Evolutionary conservation across 2,113 vertebrate species (phyloP).

Genomic region (Miniopterus natalensis): DNA sequence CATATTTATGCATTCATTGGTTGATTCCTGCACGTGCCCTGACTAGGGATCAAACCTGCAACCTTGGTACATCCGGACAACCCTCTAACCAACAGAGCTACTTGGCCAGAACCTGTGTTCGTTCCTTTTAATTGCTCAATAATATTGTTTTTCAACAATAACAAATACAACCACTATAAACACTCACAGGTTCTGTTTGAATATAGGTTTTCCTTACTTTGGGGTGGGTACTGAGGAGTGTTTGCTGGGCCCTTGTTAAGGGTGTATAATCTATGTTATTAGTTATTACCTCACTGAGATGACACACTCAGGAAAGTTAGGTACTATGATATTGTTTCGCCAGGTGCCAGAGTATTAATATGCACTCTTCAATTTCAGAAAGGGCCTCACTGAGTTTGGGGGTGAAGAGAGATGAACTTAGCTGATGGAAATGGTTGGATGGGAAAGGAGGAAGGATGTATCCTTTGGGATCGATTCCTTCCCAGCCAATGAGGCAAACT

Average conservation of each 20-base stretch:
- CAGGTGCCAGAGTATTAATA: not conserved
- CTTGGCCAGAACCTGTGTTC: not conserved
- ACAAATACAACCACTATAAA: not conserved
- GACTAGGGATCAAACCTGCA: no score
- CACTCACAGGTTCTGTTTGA: not conserved
- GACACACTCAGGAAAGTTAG: not conserved
- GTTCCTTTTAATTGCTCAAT: not conserved
- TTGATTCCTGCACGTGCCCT: no score
- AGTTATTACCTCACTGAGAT: not conserved
- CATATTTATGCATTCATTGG: no score
- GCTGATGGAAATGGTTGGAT: no score
- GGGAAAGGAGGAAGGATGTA: rapidly evolving
- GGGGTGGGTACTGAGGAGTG: not conserved
- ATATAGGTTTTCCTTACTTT: not conserved
- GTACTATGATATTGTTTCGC: not conserved
- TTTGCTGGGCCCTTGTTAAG: not conserved
- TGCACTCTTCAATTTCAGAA: not conserved
- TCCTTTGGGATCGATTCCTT: no score
- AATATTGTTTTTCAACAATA: not conserved
- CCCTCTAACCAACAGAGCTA: not conserved
- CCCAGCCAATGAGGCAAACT: no score
- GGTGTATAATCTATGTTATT: not conserved
- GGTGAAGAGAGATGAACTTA: not conserved
- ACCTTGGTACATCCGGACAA: no score
- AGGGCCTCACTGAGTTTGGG: not conserved